A percentile compares a stretch with the other conserved stretches of the same genome.
These are phyloP conservation scores for Rhopalosiphum maidis DNA, from an alignment of 1,140 invertebrate genomes.

Conservation along the genomic window DNA sequence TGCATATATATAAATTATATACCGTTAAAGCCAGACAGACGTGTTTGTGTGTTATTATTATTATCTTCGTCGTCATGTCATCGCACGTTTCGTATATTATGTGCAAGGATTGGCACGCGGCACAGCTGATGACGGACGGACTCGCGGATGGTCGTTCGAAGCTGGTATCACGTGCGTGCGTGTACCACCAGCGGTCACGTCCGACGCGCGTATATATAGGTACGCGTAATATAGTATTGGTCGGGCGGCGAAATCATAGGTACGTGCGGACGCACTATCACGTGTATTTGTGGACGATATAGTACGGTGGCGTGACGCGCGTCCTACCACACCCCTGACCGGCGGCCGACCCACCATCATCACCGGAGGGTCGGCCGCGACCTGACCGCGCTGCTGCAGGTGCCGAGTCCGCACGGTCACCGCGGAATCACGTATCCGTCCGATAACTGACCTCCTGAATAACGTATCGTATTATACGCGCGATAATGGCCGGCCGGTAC, in stretches of 20 bases:
- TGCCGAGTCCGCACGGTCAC: too few relatives aligned
- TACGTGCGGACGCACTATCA: constrained; percentile 23
- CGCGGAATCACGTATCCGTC: constrained; percentile 25
- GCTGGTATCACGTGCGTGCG: constrained; percentile 15
- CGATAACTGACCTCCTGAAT: constrained; percentile 39
- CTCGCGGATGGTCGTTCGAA: neutral
- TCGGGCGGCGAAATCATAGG: constrained; percentile 5
- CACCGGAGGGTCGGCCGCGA: neutral
- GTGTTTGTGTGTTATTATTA: neutral
- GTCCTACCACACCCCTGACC: neutral
- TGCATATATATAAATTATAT: neutral
- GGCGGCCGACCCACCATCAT: neutral
- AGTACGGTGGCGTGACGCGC: neutral
- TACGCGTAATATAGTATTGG: neutral
- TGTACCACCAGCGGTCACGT: constrained; percentile 32
- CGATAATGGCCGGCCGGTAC: neutral
- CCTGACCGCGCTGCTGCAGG: neutral
- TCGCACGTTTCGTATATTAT: neutral
- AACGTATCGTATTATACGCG: neutral
- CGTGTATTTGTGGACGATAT: constrained; percentile 1
- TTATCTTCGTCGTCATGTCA: neutral
- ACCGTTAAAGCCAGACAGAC: neutral
- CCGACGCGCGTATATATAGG: neutral
- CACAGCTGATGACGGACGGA: constrained; percentile 6
- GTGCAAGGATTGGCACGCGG: constrained; percentile 14